Conservation (phyloP, 2,113 vertebrate genomes). For the Alosa alosa region DNA sequence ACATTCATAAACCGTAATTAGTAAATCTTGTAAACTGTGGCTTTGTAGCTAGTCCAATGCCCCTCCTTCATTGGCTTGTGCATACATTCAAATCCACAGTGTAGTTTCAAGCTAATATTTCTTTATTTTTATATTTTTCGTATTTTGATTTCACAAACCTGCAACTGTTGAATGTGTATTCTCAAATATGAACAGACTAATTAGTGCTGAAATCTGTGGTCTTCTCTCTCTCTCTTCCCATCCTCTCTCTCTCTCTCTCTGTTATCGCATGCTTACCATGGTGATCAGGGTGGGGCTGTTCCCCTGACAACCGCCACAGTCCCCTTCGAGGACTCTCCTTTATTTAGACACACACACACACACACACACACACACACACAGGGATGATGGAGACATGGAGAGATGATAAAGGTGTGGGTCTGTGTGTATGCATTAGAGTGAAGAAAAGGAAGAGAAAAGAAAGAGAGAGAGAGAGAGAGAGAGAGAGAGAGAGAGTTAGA, state of each 20-base stretch:
- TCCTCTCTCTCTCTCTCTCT: background rate
- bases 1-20: background rate
- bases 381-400: background rate
- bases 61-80: background rate
- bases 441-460: background rate
- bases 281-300: slow-evolving; percentile 31
- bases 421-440: background rate
- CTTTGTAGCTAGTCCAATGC: background rate
- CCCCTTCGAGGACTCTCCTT: slow-evolving; percentile 17
- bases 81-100: background rate
- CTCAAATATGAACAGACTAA: background rate
- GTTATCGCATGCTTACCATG: background rate
- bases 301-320: background rate
- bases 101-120: background rate
- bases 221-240: background rate
- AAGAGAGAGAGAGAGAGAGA: slow-evolving; percentile 21
- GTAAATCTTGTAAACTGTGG: background rate
- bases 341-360: slow-evolving; percentile 11
- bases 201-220: background rate
- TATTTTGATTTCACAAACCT: no score
- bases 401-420: background rate
- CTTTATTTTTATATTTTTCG: no score
- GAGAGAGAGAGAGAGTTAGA: slow-evolving; percentile 27
- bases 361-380: slow-evolving; percentile 14
- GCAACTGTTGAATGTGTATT: background rate